Percentiles rank a stretch among this genome's conserved stretches.
phyloP scores from a whole-genome alignment of 1,140 invertebrate genomes.

The Leptinotarsa defecta region DNA sequence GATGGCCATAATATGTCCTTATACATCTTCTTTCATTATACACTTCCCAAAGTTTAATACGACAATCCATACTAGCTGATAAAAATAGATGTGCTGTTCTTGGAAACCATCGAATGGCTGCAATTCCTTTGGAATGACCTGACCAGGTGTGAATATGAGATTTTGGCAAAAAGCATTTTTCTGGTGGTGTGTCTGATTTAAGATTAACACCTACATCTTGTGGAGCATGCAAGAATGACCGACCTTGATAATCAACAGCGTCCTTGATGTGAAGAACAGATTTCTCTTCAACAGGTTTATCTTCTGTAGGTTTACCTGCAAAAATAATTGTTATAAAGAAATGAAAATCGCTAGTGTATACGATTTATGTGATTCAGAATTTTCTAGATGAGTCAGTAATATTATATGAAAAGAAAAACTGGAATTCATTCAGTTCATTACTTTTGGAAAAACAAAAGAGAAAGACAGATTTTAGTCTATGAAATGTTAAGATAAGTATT shows the following conservation, averaged over 20 bases:
- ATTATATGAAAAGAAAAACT: no score
- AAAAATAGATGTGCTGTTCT: conserved; percentile 91
- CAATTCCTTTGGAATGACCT: conserved; percentile 97
- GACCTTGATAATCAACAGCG: conserved; percentile 92
- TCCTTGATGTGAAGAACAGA: conserved; percentile 95
- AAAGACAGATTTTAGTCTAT: no score
- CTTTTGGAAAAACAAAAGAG: no score
- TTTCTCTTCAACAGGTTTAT: conserved; percentile 93
- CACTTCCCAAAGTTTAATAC: conserved; percentile 98
- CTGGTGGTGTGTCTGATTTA: conserved; percentile 87
- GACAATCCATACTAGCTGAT: conserved; percentile 95
- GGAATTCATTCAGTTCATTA: no score
- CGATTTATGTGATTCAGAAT: no score
- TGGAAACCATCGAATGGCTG: conserved; percentile 95
- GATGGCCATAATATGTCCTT: conserved; percentile 95
- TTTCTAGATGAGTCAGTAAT: no score
- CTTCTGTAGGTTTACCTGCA: conserved; percentile 73
- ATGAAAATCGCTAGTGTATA: no score
- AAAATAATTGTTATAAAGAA: neutral
- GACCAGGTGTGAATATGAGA: conserved; percentile 95
- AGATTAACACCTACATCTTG: conserved; percentile 96
- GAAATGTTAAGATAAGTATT: no score
- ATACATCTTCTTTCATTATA: conserved; percentile 93
- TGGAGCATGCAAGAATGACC: conserved; percentile 92
- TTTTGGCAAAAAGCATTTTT: conserved; percentile 97